phyloP scores from a whole-genome alignment of 2,113 vertebrate species.

The Xenopus laevis region DNA sequence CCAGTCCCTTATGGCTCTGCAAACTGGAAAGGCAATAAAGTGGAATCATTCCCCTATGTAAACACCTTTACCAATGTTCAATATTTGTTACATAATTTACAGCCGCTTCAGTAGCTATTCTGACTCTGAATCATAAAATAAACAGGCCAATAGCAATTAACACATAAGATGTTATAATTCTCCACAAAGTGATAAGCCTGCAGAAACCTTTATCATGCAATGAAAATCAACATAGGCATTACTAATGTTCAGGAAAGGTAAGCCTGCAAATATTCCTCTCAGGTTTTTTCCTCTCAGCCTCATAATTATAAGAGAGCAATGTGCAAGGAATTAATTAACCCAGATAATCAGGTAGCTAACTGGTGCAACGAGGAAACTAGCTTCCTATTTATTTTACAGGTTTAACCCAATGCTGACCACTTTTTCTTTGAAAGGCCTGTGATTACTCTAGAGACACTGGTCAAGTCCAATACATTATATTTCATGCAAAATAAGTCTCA shows the following conservation, averaged over 20 bases:
- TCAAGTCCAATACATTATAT: no score
- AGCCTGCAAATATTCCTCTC: conserved; percentile 1
- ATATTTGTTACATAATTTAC: conserved; percentile 32
- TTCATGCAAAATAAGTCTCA: no score
- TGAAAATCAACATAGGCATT: conserved; percentile 12
- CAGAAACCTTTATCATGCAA: conserved; percentile 2
- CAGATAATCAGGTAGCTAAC: no score
- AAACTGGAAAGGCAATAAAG: conserved; percentile 26
- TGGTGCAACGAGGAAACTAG: no score
- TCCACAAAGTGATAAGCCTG: conserved; percentile 1
- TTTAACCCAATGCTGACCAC: no score
- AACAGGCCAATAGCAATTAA: conserved; percentile 8
- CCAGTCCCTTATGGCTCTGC: not conserved
- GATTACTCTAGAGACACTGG: no score
- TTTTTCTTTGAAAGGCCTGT: no score
- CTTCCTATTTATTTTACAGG: no score
- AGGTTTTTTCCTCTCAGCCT: not conserved
- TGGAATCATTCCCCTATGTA: conserved; percentile 29
- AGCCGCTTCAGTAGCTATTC: not conserved
- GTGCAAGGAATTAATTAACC: not conserved
- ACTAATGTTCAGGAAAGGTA: conserved; percentile 4
- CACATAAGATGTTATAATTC: conserved; percentile 11
- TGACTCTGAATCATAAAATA: conserved; percentile 5
- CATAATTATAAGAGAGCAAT: not conserved
- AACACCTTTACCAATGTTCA: conserved; percentile 30